Evolutionary conservation across 1,140 invertebrate genomes (phyloP).

Genomic region (Drosophila albomicans): DNA sequence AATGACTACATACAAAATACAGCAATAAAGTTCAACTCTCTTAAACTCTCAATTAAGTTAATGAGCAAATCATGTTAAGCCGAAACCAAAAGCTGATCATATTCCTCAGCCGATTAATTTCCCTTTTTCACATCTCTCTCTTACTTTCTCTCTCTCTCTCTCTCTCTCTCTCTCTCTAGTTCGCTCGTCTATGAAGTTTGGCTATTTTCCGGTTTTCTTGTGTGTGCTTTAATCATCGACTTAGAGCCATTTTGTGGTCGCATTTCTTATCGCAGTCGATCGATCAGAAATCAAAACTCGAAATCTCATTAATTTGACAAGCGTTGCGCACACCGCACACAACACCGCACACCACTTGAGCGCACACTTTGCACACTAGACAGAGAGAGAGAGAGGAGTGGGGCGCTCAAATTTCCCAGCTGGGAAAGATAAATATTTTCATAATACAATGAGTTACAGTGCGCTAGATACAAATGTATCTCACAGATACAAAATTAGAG

Average conservation of each 20-base stretch:
- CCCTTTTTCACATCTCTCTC: too few species aligned
- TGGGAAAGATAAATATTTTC: slow-evolving; percentile 80
- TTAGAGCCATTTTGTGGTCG: slow-evolving; percentile 2
- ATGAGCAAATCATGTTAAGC: too few species aligned
- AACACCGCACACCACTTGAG: slow-evolving; percentile 16
- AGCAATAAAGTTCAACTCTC: too few species aligned
- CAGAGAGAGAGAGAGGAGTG: not conserved
- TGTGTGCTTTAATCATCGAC: slow-evolving; percentile 15
- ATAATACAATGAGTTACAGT: slow-evolving; percentile 40
- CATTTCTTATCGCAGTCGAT: slow-evolving; percentile 55
- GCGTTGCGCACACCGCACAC: slow-evolving; percentile 44
- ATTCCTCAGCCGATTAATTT: too few species aligned
- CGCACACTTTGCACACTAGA: slow-evolving; percentile 20
- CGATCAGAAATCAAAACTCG: slow-evolving; percentile 78
- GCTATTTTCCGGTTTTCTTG: slow-evolving; percentile 7
- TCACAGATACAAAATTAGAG: slow-evolving; percentile 46
- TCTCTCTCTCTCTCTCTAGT: too few species aligned
- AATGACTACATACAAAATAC: too few species aligned
- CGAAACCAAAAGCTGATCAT: too few species aligned
- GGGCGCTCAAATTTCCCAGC: slow-evolving; percentile 45
- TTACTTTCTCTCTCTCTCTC: too few species aligned
- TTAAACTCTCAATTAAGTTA: too few species aligned
- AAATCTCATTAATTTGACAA: slow-evolving; percentile 81
- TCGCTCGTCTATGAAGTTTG: too few species aligned
- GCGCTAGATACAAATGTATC: slow-evolving; percentile 17